Evolutionary conservation across 2,113 vertebrate genomes (phyloP).

Genomic region (Castor canadensis): DNA sequence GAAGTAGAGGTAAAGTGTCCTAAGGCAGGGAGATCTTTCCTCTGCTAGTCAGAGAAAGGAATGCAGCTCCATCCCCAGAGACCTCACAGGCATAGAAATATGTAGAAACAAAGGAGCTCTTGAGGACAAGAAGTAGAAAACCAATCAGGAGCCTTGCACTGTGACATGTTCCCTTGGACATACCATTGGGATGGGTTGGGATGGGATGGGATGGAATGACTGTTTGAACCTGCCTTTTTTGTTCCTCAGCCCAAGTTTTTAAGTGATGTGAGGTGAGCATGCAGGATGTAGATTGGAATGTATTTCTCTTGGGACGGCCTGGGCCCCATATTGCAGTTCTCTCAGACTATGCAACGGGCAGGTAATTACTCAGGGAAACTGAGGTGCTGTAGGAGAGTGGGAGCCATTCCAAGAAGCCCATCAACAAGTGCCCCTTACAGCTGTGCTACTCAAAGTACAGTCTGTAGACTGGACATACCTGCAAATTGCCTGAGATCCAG

Average conservation of each 20-base stretch:
- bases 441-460: background rate
- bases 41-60: background rate
- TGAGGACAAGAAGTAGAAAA: background rate
- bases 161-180: background rate
- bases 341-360: background rate
- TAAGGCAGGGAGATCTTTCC: background rate
- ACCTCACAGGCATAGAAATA: background rate
- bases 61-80: background rate
- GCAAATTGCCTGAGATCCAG: background rate
- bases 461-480: background rate
- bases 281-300: too few relatives aligned
- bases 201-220: background rate
- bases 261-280: background rate
- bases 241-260: background rate
- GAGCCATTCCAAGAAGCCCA: background rate
- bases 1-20: background rate
- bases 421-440: background rate
- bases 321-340: background rate
- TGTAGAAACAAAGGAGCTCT: background rate
- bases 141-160: background rate
- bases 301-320: background rate
- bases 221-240: background rate
- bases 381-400: background rate
- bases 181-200: too few relatives aligned
- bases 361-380: background rate